Evolutionary conservation across 2,113 vertebrate species (phyloP), one percentile per base, ranked within the genome.

Genomic region (Peromyscus leucopus): DNA sequence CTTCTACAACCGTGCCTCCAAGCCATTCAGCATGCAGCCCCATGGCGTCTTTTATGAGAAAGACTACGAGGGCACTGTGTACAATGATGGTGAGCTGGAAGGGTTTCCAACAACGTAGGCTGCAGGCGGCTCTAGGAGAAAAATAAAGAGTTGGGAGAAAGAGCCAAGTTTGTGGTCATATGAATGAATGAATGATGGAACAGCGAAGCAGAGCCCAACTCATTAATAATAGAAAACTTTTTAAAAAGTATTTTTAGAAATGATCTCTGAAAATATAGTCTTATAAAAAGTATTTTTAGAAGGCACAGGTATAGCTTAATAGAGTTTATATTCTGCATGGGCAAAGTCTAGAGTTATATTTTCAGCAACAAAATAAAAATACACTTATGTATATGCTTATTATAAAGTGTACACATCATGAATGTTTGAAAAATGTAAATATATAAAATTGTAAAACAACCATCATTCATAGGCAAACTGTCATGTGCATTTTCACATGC

Each of bases 21-120:
- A 98, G 94, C 97, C 99, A 11, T 99, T 98, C 97, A 99, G 99
- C 76, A 98, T 99, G 75, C 99, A 99, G 15, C 98, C 99, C 39
- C 99, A 99, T 0, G 99, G 99, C 5, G 98, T 99, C 46, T 98
- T 98, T 96, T 99, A 99, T 67, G 95, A 96, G 82, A 99, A 99
- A 93, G 79, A 85, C 0, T 98, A 97, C 5, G 98, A 99, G 92
- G 98, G 98, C 69, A 98, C 95, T 57, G 8, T 36, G 11, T 98
- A 99, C 90, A 98, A 98, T 42, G 97, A 99, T 1, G 99, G 99
- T 99, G 96, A 97, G 98, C 95, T 72, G 31, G 3, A 36, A 89
- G 28, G 28, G 39, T 61, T 96, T 96, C 36, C 17, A 67, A 91
- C 57, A 91, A 36, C 55, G 57, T 87, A 36, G 74, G 39, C 33